A percentile compares a stretch with the other conserved stretches of the same genome.
Conservation (phyloP, 2,888 invertebrate species). For the Colostygia pectinataria region DNA sequence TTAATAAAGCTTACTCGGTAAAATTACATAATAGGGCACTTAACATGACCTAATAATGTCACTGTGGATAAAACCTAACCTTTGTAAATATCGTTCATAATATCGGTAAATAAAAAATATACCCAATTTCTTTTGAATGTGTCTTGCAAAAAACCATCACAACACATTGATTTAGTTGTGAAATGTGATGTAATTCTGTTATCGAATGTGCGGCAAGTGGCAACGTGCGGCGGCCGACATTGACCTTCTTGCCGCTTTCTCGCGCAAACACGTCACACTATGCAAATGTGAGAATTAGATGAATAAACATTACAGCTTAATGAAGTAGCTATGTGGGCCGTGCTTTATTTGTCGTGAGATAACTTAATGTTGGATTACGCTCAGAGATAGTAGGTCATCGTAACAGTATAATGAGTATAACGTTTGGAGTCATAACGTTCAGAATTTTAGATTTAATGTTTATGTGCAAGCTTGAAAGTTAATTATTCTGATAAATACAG, state of each 20-base stretch:
- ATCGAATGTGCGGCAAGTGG: slow-evolving; percentile 36
- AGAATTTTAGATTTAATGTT: background rate
- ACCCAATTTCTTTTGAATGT: background rate
- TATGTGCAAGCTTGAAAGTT: background rate
- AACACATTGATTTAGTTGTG: background rate
- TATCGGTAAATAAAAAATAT: too few relatives aligned
- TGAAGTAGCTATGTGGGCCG: slow-evolving; percentile 5
- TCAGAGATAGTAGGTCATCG: background rate
- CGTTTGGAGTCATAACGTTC: too few relatives aligned
- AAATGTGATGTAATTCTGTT: slow-evolving; percentile 29
- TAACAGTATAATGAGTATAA: background rate
- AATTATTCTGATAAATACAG: background rate
- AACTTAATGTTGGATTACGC: background rate
- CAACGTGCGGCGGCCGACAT: slow-evolving; percentile 35
- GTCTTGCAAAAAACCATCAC: too few relatives aligned
- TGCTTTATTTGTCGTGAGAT: slow-evolving; percentile 11
- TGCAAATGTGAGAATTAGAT: slow-evolving; percentile 12
- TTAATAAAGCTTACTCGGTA: too few relatives aligned
- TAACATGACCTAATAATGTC: background rate
- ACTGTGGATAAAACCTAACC: background rate
- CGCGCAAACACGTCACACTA: slow-evolving; percentile 26
- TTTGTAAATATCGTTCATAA: too few relatives aligned
- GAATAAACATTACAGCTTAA: slow-evolving; percentile 13
- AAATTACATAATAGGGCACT: too few relatives aligned
- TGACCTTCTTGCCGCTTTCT: slow-evolving; percentile 48